phyloP scores from a whole-genome alignment of 1,140 invertebrate species.

The Oedothorax gibbosus region DNA sequence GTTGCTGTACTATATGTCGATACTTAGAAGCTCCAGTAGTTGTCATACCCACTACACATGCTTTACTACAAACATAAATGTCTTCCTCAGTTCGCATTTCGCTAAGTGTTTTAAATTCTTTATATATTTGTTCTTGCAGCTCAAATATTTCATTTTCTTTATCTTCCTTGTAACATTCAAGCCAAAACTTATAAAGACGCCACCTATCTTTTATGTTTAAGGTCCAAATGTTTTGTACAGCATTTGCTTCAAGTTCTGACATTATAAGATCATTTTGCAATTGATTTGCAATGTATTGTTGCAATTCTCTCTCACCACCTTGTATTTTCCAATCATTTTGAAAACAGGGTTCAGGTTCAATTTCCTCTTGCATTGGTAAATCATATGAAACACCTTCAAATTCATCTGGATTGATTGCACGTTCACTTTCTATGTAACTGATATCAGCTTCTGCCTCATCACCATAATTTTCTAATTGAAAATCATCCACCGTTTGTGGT shows the following conservation, averaged over 20 bases:
- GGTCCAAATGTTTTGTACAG: slow-evolving; percentile 23
- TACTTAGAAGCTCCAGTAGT: slow-evolving; percentile 80
- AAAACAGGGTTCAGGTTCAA: neutral
- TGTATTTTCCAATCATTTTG: slow-evolving; percentile 10
- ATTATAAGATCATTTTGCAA: neutral
- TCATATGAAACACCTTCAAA: neutral
- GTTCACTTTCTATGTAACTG: slow-evolving; percentile 7
- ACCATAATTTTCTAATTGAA: neutral
- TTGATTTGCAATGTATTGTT: slow-evolving; percentile 2
- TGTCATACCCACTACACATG: slow-evolving; percentile 78
- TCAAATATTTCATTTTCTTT: neutral
- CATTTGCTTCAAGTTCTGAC: neutral
- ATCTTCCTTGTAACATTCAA: neutral
- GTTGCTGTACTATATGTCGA: slow-evolving; percentile 73
- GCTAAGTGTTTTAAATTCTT: slow-evolving; percentile 1
- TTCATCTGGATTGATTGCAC: slow-evolving; percentile 16
- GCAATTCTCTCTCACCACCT: neutral
- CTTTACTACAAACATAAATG: neutral
- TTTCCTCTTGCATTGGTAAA: neutral
- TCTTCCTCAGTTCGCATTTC: slow-evolving; percentile 19
- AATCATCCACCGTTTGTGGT: neutral
- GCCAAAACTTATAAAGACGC: slow-evolving; percentile 33
- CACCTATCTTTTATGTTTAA: slow-evolving; percentile 6
- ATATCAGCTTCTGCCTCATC: slow-evolving; percentile 26
- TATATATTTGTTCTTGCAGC: slow-evolving; percentile 1